Conservation (phyloP, 1,140 invertebrate genomes). For the Meteorus sp. region DNA sequence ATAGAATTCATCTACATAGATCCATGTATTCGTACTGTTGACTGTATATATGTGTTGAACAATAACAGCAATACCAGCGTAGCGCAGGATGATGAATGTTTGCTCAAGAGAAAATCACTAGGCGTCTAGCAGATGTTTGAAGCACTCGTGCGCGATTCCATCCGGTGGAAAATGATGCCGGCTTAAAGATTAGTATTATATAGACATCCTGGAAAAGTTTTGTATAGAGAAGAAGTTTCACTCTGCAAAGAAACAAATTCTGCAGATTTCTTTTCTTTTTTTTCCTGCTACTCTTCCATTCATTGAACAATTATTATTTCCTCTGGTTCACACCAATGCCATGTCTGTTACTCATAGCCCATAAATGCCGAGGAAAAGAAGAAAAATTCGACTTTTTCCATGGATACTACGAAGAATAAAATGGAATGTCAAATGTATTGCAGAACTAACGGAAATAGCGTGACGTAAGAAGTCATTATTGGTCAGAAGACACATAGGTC, state of each 20-base stretch:
- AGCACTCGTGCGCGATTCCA: conserved; percentile 20
- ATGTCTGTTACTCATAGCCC: too few relatives aligned
- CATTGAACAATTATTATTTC: too few relatives aligned
- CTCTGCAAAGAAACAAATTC: background rate
- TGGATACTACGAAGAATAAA: too few relatives aligned
- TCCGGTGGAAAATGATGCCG: conserved; percentile 17
- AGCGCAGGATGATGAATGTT: conserved; percentile 13
- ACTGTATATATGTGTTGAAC: too few relatives aligned
- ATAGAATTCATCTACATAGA: too few relatives aligned
- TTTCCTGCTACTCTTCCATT: too few relatives aligned
- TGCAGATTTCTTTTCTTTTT: background rate
- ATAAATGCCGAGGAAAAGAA: background rate
- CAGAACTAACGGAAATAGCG: conserved; percentile 15
- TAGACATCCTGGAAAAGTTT: background rate
- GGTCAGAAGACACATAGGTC: too few relatives aligned
- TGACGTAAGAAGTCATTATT: background rate
- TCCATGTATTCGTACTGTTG: too few relatives aligned
- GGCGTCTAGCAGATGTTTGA: conserved; percentile 22
- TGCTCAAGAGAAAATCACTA: conserved; percentile 16
- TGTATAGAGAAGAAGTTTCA: background rate
- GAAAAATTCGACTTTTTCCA: too few relatives aligned
- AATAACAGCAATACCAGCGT: background rate
- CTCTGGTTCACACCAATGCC: too few relatives aligned
- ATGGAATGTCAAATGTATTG: background rate
- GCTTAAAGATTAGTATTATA: conserved; percentile 7